These are phyloP conservation scores for Orthonyx spaldingii DNA, from an alignment of 2,113 vertebrate species.

Conservation along the genomic window DNA sequence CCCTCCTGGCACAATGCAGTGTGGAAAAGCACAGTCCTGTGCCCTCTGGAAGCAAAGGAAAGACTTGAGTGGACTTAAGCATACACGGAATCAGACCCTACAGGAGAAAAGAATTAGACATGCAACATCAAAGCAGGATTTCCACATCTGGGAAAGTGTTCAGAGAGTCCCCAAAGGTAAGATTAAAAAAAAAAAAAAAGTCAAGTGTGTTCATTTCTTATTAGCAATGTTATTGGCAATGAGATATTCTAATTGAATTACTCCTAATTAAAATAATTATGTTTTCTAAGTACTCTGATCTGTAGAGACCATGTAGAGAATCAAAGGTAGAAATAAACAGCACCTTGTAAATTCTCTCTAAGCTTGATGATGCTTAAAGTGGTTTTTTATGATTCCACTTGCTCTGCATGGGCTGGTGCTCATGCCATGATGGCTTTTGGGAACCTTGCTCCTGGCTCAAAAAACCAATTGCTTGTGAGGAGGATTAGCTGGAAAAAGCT, in stretches of 20 bases:
- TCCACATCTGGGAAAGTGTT: conserved; percentile 31
- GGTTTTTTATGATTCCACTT: background rate
- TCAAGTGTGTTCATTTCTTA: conserved; percentile 63
- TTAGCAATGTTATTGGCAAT: conserved; percentile 65
- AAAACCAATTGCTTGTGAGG: background rate
- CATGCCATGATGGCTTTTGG: background rate
- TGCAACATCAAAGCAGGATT: conserved; percentile 9
- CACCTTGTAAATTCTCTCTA: conserved; percentile 45
- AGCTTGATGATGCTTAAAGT: conserved; percentile 29
- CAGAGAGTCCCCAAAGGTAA: conserved; percentile 53
- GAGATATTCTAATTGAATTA: conserved; percentile 67
- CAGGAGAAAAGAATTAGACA: conserved; percentile 15
- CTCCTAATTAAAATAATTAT: conserved; percentile 71
- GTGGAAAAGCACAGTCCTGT: background rate
- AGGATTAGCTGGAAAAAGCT: background rate
- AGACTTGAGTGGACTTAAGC: background rate
- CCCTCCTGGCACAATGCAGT: background rate
- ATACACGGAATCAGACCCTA: background rate
- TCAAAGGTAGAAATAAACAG: conserved; percentile 61
- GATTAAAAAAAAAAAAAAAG: conserved; percentile 3
- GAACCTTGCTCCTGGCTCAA: background rate
- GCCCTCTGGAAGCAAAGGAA: background rate
- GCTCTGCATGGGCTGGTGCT: background rate
- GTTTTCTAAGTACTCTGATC: conserved; percentile 66
- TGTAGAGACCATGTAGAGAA: conserved; percentile 53